These are phyloP conservation scores for Acestrorhynchus altus DNA, from an alignment of 2,797 vertebrate species.

Conservation along the genomic window DNA sequence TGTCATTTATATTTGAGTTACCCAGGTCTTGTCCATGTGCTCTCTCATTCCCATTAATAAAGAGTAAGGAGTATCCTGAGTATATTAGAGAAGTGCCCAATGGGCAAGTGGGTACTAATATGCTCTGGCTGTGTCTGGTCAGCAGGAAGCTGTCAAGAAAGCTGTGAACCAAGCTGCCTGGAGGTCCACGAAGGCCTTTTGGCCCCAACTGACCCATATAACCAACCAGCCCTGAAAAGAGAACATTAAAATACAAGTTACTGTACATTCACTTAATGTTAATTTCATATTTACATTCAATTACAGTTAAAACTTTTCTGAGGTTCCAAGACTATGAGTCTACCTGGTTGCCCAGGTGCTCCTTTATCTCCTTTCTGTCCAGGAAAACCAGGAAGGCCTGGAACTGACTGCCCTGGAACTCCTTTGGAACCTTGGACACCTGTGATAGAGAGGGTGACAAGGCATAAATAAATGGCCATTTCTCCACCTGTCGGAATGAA, in stretches of 20 bases:
- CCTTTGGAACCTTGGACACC: constrained; percentile 15
- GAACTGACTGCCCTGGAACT: constrained; percentile 33
- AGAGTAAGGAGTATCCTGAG: constrained; percentile 89
- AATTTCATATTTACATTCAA: not conserved
- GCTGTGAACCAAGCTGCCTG: constrained; percentile 74
- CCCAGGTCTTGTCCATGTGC: constrained; percentile 93
- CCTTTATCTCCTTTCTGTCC: constrained; percentile 40
- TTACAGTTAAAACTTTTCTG: not conserved
- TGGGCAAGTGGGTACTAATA: constrained; percentile 79
- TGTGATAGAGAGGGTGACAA: not conserved
- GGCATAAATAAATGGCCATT: not conserved
- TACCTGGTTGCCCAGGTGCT: constrained; percentile 17
- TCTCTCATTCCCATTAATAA: constrained; percentile 88
- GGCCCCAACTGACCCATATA: constrained; percentile 75
- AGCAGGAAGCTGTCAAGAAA: constrained; percentile 80
- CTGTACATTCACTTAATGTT: not conserved
- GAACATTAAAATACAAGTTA: not conserved
- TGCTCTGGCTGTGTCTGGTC: constrained; percentile 86
- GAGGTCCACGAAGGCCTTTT: constrained; percentile 55
- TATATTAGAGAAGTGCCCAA: constrained; percentile 76
- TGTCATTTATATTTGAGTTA: constrained; percentile 59
- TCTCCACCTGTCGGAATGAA: too few relatives aligned
- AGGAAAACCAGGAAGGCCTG: constrained; percentile 76
- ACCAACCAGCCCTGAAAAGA: constrained; percentile 72
- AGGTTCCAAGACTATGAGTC: not conserved